Evolutionary conservation across 2,113 vertebrate genomes (phyloP).

Genomic region (Sebastes schlegelii): DNA sequence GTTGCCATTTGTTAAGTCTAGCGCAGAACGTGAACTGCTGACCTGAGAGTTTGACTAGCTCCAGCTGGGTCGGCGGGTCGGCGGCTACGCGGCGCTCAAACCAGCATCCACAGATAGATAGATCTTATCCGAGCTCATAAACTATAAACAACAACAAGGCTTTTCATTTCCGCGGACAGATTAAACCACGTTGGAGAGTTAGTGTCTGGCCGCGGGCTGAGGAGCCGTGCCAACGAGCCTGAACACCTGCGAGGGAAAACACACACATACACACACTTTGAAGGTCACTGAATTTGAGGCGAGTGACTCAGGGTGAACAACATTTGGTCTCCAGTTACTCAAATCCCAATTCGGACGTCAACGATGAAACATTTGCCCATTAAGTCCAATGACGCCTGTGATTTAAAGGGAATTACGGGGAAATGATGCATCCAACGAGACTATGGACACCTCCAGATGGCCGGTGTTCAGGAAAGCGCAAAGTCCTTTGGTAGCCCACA

Average conservation of each 20-base stretch:
- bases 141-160: conserved; percentile 55
- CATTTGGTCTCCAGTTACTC: conserved; percentile 78
- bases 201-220: conserved; percentile 53
- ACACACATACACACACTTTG: conserved; percentile 61
- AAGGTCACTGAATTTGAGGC: conserved; percentile 84
- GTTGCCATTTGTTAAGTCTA: conserved; percentile 51
- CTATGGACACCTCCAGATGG: conserved; percentile 82
- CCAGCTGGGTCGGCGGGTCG: conserved; percentile 2
- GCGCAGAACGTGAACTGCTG: conserved; percentile 17
- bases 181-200: conserved; percentile 62
- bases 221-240: conserved; percentile 54
- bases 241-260: conserved; percentile 77
- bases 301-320: conserved; percentile 77
- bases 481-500: conserved; percentile 58
- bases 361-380: conserved; percentile 82
- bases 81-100: background rate
- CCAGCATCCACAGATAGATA: conserved; percentile 23
- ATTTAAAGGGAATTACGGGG: conserved; percentile 83
- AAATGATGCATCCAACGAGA: conserved; percentile 82
- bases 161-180: conserved; percentile 66
- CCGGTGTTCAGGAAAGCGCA: conserved; percentile 71
- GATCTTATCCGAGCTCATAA: conserved; percentile 52
- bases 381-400: conserved; percentile 85
- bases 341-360: conserved; percentile 76
- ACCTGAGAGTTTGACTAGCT: conserved; percentile 24